Evolutionary conservation across 2,113 vertebrate species (phyloP).

Genomic region (Brachyistius frenatus): DNA sequence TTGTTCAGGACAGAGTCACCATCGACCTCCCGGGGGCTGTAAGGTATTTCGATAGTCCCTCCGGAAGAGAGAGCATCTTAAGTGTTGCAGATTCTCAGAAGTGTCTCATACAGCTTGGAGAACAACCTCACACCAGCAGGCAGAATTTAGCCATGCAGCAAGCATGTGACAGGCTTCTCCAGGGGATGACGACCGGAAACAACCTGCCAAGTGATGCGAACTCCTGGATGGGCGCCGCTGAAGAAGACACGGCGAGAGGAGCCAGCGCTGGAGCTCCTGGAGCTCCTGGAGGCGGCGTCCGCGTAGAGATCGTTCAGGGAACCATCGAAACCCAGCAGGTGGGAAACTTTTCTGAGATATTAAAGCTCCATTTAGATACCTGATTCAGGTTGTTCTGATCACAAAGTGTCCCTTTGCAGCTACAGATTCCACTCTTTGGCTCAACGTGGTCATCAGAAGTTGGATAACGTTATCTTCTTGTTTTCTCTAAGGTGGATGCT

Average conservation of each 20-base stretch:
- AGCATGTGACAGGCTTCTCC: constrained; percentile 61
- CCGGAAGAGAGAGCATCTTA: constrained; percentile 50
- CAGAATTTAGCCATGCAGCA: constrained; percentile 45
- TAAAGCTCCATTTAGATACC: background rate
- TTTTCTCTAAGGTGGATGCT: constrained; percentile 62
- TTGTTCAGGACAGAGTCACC: constrained; percentile 47
- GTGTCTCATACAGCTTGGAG: constrained; percentile 62
- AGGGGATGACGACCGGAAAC: background rate
- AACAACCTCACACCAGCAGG: background rate
- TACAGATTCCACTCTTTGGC: background rate
- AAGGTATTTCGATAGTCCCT: constrained; percentile 54
- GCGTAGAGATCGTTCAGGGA: constrained; percentile 61
- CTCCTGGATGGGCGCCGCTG: background rate
- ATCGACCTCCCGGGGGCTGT: constrained; percentile 62
- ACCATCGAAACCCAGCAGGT: constrained; percentile 72
- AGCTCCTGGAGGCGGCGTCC: constrained; percentile 10
- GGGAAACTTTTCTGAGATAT: constrained; percentile 1
- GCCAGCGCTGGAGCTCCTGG: constrained; percentile 18
- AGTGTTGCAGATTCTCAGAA: constrained; percentile 36
- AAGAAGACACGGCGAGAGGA: background rate
- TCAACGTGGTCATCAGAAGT: background rate
- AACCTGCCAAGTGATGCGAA: background rate
- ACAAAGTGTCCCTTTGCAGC: background rate
- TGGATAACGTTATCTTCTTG: background rate
- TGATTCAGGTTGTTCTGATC: background rate